phyloP scores from a whole-genome alignment of 2,113 vertebrate species.

The Kobus ellipsiprymnus region DNA sequence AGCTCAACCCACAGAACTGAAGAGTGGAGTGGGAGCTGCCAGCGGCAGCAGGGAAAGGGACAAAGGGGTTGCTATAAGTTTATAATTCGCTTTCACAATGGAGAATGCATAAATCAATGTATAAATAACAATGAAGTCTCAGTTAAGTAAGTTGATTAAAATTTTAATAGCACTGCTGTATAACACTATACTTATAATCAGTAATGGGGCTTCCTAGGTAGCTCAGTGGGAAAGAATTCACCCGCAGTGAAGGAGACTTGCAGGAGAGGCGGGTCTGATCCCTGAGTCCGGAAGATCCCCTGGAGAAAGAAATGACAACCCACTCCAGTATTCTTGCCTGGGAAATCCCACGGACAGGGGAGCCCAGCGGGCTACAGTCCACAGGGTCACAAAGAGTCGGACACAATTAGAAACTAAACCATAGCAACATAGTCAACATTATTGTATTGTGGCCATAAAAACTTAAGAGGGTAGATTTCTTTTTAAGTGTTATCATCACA shows the following conservation, averaged over 20 bases:
- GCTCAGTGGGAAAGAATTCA: not conserved
- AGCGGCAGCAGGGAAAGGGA: not conserved
- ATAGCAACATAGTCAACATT: too few relatives aligned
- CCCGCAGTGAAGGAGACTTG: not conserved
- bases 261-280: not conserved
- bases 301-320: not conserved
- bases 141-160: not conserved
- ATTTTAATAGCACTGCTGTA: not conserved
- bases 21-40: not conserved
- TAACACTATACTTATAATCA: not conserved
- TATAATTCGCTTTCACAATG: not conserved
- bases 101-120: not conserved
- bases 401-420: not conserved
- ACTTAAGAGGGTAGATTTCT: not conserved
- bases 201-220: not conserved
- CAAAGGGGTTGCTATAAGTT: not conserved
- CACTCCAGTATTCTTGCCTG: not conserved
- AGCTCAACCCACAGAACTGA: not conserved
- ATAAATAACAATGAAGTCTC: not conserved
- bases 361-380: not conserved
- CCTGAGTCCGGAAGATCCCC: not conserved
- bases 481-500: not conserved
- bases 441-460: not conserved
- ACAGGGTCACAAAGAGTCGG: rapidly evolving
- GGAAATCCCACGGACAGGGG: not conserved